These are phyloP conservation scores for Pluvialis apricaria DNA, from an alignment of 2,113 vertebrate genomes.

Conservation along the genomic window DNA sequence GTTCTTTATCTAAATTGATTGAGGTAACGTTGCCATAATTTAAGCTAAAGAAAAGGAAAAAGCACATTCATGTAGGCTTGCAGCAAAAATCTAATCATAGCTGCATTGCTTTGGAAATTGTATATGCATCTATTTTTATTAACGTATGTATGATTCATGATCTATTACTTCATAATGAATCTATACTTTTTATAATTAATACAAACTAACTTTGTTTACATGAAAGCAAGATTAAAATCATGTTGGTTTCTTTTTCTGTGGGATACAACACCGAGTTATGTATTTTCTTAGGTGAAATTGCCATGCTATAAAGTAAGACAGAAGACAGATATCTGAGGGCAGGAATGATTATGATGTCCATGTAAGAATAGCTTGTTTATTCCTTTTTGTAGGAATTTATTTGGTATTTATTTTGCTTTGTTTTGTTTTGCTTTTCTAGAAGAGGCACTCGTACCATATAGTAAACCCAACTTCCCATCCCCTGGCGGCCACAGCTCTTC, in stretches of 20 bases:
- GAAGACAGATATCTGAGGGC: background rate
- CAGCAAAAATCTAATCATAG: conserved; percentile 61
- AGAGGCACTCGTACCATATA: conserved; percentile 92
- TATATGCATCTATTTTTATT: conserved; percentile 42
- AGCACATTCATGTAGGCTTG: conserved; percentile 7
- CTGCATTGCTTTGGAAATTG: conserved; percentile 42
- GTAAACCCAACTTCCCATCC: conserved; percentile 95
- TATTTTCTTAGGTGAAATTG: background rate
- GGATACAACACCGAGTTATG: background rate
- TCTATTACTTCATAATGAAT: conserved; percentile 9
- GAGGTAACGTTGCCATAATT: conserved; percentile 41
- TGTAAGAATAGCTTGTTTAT: background rate
- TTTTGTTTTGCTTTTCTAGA: conserved; percentile 73
- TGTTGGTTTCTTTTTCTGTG: background rate
- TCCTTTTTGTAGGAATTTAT: background rate
- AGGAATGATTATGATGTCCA: background rate
- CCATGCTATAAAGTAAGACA: background rate
- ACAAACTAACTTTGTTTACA: background rate
- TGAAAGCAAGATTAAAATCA: conserved; percentile 5
- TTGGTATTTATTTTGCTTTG: background rate
- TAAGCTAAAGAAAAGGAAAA: conserved; percentile 34
- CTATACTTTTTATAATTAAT: conserved; percentile 46
- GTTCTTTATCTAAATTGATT: conserved; percentile 58
- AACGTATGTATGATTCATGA: conserved; percentile 29
- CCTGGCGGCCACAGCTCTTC: conserved; percentile 95